A percentile compares a stretch with the other conserved stretches of the same genome.
Conservation (phyloP, 2,113 vertebrate genomes). For the Morone saxatilis region DNA sequence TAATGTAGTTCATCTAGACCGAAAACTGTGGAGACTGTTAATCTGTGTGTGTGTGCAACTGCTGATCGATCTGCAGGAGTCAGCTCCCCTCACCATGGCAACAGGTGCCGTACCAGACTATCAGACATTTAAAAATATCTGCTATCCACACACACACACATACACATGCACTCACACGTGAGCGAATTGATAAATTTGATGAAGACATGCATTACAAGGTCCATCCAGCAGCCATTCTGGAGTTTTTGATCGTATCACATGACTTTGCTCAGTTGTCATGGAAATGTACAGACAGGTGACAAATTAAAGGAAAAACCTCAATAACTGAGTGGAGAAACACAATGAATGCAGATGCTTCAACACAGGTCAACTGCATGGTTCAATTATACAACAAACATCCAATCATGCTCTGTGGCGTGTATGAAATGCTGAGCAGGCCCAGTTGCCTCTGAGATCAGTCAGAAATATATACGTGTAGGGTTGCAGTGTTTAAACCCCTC, state of each 20-base stretch:
- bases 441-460: too few species aligned
- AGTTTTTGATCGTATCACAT: background rate
- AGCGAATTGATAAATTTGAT: background rate
- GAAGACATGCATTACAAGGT: background rate
- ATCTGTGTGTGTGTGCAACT: background rate
- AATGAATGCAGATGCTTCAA: too few species aligned
- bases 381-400: too few species aligned
- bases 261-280: too few species aligned
- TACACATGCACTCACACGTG: background rate
- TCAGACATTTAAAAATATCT: constrained; percentile 30
- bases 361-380: too few species aligned
- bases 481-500: too few species aligned
- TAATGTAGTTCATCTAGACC: background rate
- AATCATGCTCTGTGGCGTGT: too few species aligned
- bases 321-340: too few species aligned
- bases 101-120: constrained; percentile 36
- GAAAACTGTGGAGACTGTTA: background rate
- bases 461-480: too few species aligned
- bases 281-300: too few species aligned
- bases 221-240: background rate
- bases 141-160: background rate
- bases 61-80: constrained; percentile 40
- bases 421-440: too few species aligned
- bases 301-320: too few species aligned
- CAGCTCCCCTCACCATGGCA: constrained; percentile 61